A percentile compares a stretch with the other conserved stretches of the same genome.
These are phyloP conservation scores for Crambe crambe DNA, from an alignment of 37 sponge, comb jelly and placozoan species.

Conservation along the genomic window DNA sequence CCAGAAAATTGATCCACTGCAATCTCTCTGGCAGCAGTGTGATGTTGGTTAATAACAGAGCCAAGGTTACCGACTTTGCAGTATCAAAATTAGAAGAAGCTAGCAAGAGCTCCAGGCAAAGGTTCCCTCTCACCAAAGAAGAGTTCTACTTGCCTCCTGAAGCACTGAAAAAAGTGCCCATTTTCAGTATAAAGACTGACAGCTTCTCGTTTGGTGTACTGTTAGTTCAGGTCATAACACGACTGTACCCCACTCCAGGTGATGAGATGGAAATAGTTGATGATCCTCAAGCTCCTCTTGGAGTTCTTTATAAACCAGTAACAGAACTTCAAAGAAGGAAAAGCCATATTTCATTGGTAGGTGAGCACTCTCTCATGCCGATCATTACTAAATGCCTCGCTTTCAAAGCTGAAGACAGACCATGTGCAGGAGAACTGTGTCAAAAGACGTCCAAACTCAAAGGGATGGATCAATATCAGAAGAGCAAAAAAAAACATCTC, in stretches of 20 bases:
- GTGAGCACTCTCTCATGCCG: background rate
- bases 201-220: slow-evolving; percentile 33
- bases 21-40: slow-evolving; percentile 57
- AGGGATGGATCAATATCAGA: slow-evolving; percentile 18
- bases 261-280: background rate
- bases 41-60: slow-evolving; percentile 13
- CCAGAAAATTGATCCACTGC: slow-evolving; percentile 26
- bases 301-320: background rate
- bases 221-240: slow-evolving; percentile 21
- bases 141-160: slow-evolving; percentile 41
- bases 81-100: slow-evolving; percentile 8
- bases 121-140: background rate
- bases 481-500: slow-evolving; percentile 5
- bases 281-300: background rate
- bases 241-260: slow-evolving; percentile 24
- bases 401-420: background rate
- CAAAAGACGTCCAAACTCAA: background rate
- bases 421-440: background rate
- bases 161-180: slow-evolving; percentile 4
- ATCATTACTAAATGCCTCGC: background rate
- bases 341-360: background rate
- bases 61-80: slow-evolving; percentile 53
- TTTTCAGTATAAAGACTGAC: slow-evolving; percentile 3
- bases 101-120: background rate
- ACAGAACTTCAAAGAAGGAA: background rate